Percentiles rank a stretch among this genome's conserved stretches.
Evolutionary conservation across 37 sponge, comb jelly and placozoan genomes (phyloP).

Genomic region (Beroe ovata): DNA sequence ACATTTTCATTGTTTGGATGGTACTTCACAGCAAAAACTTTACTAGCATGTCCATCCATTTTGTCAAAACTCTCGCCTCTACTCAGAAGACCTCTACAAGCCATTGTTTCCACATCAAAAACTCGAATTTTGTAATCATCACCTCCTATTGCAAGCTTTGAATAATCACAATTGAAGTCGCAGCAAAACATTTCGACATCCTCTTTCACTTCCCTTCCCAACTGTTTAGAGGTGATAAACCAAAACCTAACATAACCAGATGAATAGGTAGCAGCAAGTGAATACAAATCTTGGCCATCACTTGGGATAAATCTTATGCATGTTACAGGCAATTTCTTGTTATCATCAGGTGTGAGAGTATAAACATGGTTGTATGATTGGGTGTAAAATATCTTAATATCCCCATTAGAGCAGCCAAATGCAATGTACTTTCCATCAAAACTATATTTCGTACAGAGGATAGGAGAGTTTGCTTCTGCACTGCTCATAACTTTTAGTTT

Average conservation of each 20-base stretch:
- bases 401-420: constrained; percentile 67
- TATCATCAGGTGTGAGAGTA: constrained; percentile 34
- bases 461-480: constrained; percentile 30
- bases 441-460: constrained; percentile 22
- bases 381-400: constrained; percentile 48
- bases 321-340: constrained; percentile 49
- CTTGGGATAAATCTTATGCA: constrained; percentile 19
- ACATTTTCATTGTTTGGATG: constrained; percentile 74
- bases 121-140: constrained; percentile 63
- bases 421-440: constrained; percentile 58
- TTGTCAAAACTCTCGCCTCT: constrained; percentile 59
- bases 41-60: constrained; percentile 82
- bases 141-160: constrained; percentile 52
- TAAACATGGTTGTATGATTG: constrained; percentile 43
- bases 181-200: constrained; percentile 63
- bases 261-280: constrained; percentile 34
- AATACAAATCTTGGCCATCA: constrained; percentile 13
- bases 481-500: constrained; percentile 25
- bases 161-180: constrained; percentile 38
- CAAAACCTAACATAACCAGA: constrained; percentile 61
- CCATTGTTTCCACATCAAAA: constrained; percentile 41
- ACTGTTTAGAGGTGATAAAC: constrained; percentile 51
- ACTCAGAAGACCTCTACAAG: constrained; percentile 2
- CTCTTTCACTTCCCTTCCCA: neutral
- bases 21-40: constrained; percentile 77